Base-by-base conservation (phyloP, 2,888 invertebrate genomes). In the Polietes domitor region DNA sequence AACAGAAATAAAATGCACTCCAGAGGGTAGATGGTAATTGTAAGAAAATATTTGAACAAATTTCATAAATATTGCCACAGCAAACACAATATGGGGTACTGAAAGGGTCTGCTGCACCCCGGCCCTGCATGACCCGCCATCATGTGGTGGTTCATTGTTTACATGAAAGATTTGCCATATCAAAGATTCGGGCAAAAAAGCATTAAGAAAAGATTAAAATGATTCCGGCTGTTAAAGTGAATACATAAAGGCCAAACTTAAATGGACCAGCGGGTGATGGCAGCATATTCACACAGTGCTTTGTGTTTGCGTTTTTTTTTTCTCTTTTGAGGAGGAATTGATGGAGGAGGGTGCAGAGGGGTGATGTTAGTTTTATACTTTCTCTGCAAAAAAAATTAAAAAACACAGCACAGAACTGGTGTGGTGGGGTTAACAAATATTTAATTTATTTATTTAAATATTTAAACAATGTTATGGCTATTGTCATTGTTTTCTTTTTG, bases 361-460 rank as follows among this genome's bases (percentile, higher is more conserved):
- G 9, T n/a, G n/a, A n/a, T n/a, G n/a, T n/a, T n/a, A n/a, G 4
- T 32, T 47, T 47, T 3, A 47, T 5, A 47, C 47, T 47, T 47
- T 47, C 47, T 47, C 47, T 12, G 7, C 3, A 32, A 32, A 32
- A n/a, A 9, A 4, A 4, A 6, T 32, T 9, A 32, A 4, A 32
- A 6, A 32, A 32, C 32, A 32, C n/a, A n/a, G 2, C 47, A 47
- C 47, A n/a, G n/a, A n/a, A n/a, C n/a, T n/a, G 2, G n/a, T 19
- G n/a, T 50, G 50, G 50, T n/a, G 2, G 19, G 19, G 5, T 6
- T 1, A 53, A 17, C 21, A 65, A 37, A 65, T 65, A 41, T 41
- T 65, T 65, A 65, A 65, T 65, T 65, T 37, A 65, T 65, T 65
- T 65, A 37, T 65, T 53, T 41, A 65, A 65, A 65, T 65, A 65